Evolutionary conservation across 2,797 vertebrate genomes (phyloP).

Genomic region (Bradypus variegatus): DNA sequence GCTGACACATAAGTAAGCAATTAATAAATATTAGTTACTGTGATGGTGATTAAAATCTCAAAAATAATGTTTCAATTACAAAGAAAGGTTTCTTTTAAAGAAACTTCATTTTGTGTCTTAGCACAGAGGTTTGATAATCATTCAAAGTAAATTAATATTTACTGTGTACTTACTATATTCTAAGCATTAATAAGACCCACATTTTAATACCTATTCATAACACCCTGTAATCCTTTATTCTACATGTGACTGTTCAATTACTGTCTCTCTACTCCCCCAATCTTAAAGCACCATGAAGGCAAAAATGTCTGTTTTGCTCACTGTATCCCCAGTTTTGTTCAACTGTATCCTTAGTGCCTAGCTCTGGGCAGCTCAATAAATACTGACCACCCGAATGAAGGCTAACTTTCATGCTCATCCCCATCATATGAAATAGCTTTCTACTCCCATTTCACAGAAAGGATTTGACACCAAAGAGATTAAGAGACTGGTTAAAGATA

Average conservation of each 20-base stretch:
- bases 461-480: not conserved
- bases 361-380: constrained; percentile 3
- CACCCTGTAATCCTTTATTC: not conserved
- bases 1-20: not conserved
- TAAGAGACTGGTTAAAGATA: not conserved
- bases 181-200: not conserved
- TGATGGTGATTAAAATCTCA: not conserved
- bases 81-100: not conserved
- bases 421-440: not conserved
- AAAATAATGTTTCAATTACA: constrained; percentile 8
- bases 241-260: not conserved
- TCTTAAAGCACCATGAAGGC: accelerated
- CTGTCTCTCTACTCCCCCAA: not conserved
- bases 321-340: not conserved
- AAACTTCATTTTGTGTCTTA: not conserved
- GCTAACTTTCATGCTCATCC: not conserved
- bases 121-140: not conserved
- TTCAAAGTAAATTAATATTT: not conserved
- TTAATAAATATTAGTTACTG: not conserved
- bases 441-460: not conserved
- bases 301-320: not conserved
- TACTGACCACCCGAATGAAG: not conserved
- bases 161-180: not conserved
- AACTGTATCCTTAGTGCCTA: not conserved
- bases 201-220: not conserved